Evolutionary conservation across 2,797 vertebrate genomes (phyloP).

Genomic region (Falco biarmicus): DNA sequence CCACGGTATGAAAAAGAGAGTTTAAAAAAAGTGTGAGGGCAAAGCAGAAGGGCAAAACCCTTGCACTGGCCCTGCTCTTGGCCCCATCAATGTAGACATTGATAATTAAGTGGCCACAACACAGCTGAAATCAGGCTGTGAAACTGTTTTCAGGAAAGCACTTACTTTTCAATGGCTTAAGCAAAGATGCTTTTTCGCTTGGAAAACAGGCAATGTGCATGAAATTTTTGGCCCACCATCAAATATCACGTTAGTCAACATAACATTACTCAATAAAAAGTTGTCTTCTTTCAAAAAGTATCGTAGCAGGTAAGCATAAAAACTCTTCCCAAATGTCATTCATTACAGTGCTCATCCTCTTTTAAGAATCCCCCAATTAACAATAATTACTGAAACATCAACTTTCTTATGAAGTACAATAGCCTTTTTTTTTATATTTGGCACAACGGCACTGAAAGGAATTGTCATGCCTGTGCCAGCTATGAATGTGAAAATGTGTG

Average conservation of each 20-base stretch:
- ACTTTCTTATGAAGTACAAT: not conserved
- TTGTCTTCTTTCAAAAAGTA: not conserved
- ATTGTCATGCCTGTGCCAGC: not conserved
- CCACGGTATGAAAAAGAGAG: not conserved
- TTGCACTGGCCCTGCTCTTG: not conserved
- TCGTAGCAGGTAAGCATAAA: not conserved
- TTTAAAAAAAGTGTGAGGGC: rapidly evolving
- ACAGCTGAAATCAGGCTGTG: not conserved
- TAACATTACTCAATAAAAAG: not conserved
- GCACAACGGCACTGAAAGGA: not conserved
- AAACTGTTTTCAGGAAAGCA: not conserved
- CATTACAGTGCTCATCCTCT: not conserved
- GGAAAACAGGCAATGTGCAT: not conserved
- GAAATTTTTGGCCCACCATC: not conserved
- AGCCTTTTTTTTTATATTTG: not conserved
- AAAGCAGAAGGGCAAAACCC: not conserved
- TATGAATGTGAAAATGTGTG: not conserved
- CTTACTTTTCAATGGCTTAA: not conserved
- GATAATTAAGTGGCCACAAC: not conserved
- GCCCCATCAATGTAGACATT: too few species aligned
- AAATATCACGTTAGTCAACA: not conserved
- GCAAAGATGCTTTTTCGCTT: not conserved
- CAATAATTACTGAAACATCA: not conserved
- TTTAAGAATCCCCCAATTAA: not conserved
- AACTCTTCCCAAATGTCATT: not conserved